Evolutionary conservation across 2,888 invertebrate species (phyloP).

Genomic region (Steinernema carpocapsae): DNA sequence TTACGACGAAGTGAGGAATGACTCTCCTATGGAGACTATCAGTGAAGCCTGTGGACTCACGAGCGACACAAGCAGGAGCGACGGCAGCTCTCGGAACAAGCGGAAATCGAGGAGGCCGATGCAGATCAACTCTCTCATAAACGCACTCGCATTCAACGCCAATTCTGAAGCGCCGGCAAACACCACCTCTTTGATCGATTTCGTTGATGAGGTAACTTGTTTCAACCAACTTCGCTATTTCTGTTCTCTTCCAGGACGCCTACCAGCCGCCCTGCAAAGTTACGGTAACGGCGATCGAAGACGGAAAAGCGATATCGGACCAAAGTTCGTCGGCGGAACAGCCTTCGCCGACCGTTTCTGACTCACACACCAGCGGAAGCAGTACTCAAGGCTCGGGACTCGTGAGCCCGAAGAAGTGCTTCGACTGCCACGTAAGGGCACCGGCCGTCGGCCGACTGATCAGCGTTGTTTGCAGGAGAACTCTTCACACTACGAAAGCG

Average conservation of each 20-base stretch:
- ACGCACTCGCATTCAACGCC: too few relatives aligned
- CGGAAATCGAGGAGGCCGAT: constrained; percentile 19
- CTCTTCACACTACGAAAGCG: constrained; percentile 45
- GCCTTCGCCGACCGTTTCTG: constrained; percentile 61
- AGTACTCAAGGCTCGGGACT: constrained; percentile 48
- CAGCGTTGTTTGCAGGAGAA: constrained; percentile 46
- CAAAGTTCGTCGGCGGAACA: constrained; percentile 41
- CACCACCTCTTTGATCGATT: neutral
- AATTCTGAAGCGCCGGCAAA: neutral
- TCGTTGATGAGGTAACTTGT: constrained; percentile 13
- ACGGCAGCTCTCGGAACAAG: constrained; percentile 6
- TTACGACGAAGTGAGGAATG: constrained; percentile 24
- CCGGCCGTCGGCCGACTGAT: too few relatives aligned
- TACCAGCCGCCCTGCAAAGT: constrained; percentile 27
- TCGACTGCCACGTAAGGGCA: constrained; percentile 52
- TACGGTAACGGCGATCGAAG: constrained; percentile 29
- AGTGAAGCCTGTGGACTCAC: constrained; percentile 21
- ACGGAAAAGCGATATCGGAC: constrained; percentile 34
- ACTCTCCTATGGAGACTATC: constrained; percentile 32
- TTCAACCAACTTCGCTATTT: neutral
- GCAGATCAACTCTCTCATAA: constrained; percentile 4
- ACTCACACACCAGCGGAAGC: constrained; percentile 61
- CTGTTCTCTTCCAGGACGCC: neutral
- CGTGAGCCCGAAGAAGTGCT: constrained; percentile 51
- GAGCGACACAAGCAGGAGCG: neutral